Base-by-base conservation (phyloP, 2,888 invertebrate genomes). In the Rhaphigaster nebulosa region DNA sequence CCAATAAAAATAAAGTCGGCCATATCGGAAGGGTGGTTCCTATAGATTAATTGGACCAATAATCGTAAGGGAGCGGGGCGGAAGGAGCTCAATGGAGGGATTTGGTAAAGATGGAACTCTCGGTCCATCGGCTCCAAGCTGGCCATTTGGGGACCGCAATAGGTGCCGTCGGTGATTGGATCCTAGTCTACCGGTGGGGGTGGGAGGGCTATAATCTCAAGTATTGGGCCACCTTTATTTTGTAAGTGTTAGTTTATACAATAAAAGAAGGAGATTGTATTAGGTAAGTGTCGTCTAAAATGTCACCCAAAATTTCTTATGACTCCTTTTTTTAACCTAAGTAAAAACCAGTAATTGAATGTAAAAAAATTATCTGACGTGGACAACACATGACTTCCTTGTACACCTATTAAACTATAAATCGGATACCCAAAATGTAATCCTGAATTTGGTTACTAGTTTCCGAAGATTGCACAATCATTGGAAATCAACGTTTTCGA, bases 1-100 rank as follows among this genome's bases (percentile, higher is more conserved):
- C 70, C 34, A 76, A 76, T 76, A 76, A 76, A 76, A 76, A 38
- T 76, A 76, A 76, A 76, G 70, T 38, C 34, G 70, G 20, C 38
- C 70, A 76, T 76, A 76, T 76, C 70, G 34, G 70, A 76, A 76
- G 38, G 38, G 34, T 38, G 70, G 34, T 76, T 10, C 70, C 34
- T 76, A 20, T 20, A 76, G 70, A 76, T 76, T 76, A 76, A 76
- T 76, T 76, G 70, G 70, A 76, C 34, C 70, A 76, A 76, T 76
- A 76, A 38, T 76, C 70, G 70, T 76, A 76, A 76, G 34, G 70
- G 70, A 76, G 70, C 70, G 38, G 65, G 34, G 70, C 70, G 70
- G 70, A 38, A 38, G 70, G 34, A 10, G 38, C 70, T 76, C 70
- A 76, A 76, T 76, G 34, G 20, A 20, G 70, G 70, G 70, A 76